A percentile compares a stretch with the other conserved stretches of the same genome.
Evolutionary conservation across 2,113 vertebrate genomes (phyloP).

Genomic region (Lonchura striata): DNA sequence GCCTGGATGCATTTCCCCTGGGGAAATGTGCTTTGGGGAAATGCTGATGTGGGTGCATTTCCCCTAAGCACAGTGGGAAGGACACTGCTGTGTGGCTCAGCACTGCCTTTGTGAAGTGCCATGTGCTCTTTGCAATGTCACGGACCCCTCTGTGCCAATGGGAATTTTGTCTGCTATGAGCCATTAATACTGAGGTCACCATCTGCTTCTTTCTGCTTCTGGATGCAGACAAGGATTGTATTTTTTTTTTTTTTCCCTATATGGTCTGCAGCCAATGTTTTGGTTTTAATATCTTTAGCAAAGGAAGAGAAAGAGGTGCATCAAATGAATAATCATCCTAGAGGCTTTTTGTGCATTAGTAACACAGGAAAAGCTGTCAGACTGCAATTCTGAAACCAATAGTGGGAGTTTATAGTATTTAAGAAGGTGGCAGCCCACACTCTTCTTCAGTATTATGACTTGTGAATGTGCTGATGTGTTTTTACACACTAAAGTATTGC

Average conservation of each 20-base stretch:
- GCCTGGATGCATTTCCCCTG: not conserved
- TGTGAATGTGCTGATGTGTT: not conserved
- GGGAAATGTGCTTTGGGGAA: not conserved
- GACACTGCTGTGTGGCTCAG: not conserved
- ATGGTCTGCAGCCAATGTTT: not conserved
- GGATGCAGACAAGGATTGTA: not conserved
- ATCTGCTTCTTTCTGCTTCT: conserved; percentile 36
- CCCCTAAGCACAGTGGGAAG: not conserved
- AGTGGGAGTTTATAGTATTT: not conserved
- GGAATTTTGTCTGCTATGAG: not conserved
- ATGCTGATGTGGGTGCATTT: not conserved
- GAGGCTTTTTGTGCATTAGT: not conserved
- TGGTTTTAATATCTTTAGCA: not conserved
- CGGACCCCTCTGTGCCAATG: not conserved
- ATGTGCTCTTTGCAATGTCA: not conserved
- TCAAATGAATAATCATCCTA: not conserved
- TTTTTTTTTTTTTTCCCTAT: not conserved
- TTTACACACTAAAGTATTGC: not conserved
- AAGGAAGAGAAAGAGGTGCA: not conserved
- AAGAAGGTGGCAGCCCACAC: not conserved
- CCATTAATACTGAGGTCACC: conserved; percentile 23
- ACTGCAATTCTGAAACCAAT: not conserved
- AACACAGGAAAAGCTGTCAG: not conserved
- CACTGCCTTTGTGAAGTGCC: not conserved
- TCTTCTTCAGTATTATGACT: not conserved